Base-by-base conservation (phyloP, 2,888 invertebrate genomes). In the Apamea anceps region DNA sequence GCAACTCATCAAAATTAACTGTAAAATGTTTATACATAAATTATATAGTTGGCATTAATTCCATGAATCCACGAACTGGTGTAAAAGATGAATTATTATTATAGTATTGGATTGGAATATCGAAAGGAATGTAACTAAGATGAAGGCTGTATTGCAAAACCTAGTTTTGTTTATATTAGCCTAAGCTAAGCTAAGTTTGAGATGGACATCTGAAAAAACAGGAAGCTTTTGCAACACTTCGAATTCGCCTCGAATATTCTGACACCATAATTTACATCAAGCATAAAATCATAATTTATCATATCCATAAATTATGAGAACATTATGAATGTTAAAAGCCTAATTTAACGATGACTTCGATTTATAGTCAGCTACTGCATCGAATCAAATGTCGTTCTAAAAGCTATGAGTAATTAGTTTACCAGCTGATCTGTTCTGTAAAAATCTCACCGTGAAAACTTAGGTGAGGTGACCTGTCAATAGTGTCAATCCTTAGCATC, bases 91-190 rank as follows among this genome's bases (percentile, higher is more conserved):
- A 86, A 79, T 78, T 85, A 86, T 79, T 84, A 54, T 60, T 51
- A 80, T 75, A 67, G 71, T 82, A 85, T 86, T 77, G 79, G 80
- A 85, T 85, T 80, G 83, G 87, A 82, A 77, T 82, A 80, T 85
- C 45, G 90, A 90, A 88, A 89, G 89, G 89, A 84, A 88, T 80
- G 81, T 75, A 28, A 63, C 28, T 67, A 45, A 75, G 79, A 79
- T 75, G 90, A 90, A 90, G 90, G 89, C 75, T 90, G 73, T 70
- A 60, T 88, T 85, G 77, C 75, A 76, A 87, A 82, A 84, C 60
- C 28, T 60, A 79, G 72, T 75, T 81, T 77, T 81, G 72, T 86
- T 79, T 75, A 77, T 75, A 80, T 76, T 5, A 60, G n/a, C 57
- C 12, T 60, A 60, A n/a, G 57, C 12, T 12, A n/a, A 57, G 12